These are phyloP conservation scores for Pelodiscus sinensis DNA, from an alignment of 2,113 vertebrate species.

Conservation along the genomic window DNA sequence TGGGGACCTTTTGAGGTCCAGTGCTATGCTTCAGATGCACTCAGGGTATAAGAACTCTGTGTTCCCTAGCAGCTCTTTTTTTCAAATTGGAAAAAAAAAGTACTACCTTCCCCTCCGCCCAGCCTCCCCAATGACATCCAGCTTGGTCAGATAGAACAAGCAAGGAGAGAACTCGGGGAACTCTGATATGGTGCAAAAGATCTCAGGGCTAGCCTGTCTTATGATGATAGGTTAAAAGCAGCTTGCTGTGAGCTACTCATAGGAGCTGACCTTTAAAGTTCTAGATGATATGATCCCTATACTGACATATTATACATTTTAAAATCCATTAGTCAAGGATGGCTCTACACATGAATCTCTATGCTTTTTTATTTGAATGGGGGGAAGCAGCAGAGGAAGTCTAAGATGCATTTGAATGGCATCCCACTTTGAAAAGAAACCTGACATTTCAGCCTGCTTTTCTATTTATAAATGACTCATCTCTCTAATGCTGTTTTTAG, in stretches of 20 bases:
- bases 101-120: neutral
- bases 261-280: neutral
- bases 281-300: neutral
- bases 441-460: neutral
- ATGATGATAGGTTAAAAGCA: constrained; percentile 7
- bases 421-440: neutral
- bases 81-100: neutral
- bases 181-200: neutral
- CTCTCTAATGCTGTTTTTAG: constrained; percentile 38
- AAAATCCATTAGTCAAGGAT: constrained; percentile 1
- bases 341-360: neutral
- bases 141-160: neutral
- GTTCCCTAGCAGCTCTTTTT: constrained; percentile 28
- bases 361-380: neutral
- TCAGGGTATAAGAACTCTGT: neutral
- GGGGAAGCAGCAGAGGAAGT: rapidly evolving
- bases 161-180: neutral
- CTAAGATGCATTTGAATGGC: neutral
- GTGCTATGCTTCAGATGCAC: neutral
- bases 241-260: constrained; percentile 26
- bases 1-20: no score
- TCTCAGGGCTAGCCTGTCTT: neutral
- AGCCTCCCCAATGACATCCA: neutral
- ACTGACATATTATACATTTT: neutral
- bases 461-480: neutral